These are phyloP conservation scores for Drosophila elegans DNA, from an alignment of 1,140 invertebrate species.

Conservation along the genomic window DNA sequence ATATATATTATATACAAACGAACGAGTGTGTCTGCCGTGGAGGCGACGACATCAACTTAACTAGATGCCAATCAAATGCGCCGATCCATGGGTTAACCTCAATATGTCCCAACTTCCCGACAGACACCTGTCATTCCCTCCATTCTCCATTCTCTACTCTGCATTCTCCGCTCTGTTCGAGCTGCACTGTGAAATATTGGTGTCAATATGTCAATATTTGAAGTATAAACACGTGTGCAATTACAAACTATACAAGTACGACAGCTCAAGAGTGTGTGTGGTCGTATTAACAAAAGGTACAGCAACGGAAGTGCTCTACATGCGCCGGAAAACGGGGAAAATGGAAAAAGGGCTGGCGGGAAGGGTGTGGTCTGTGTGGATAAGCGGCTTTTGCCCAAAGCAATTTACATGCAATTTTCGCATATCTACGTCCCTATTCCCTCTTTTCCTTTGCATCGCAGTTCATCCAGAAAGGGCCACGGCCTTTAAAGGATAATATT, in stretches of 20 bases:
- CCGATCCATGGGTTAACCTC: constrained; percentile 50
- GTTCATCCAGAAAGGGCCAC: not conserved
- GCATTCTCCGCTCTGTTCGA: not conserved
- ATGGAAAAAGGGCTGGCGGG: constrained; percentile 2
- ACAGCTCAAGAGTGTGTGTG: constrained; percentile 18
- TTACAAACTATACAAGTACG: constrained; percentile 69
- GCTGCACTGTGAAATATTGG: constrained; percentile 61
- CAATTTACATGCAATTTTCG: constrained; percentile 70
- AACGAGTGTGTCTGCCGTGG: not conserved
- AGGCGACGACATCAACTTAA: constrained; percentile 49
- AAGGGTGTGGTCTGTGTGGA: constrained; percentile 1
- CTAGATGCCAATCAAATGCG: constrained; percentile 59
- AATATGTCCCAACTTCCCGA: constrained; percentile 37
- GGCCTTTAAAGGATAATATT: constrained; percentile 17
- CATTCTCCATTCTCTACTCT: not conserved
- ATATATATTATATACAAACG: not conserved
- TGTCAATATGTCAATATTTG: constrained; percentile 79
- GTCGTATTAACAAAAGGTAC: constrained; percentile 47
- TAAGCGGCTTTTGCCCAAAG: constrained; percentile 37
- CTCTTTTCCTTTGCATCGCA: constrained; percentile 1
- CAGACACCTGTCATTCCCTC: constrained; percentile 45
- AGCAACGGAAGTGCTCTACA: constrained; percentile 55
- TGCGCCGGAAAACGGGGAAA: constrained; percentile 17
- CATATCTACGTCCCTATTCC: constrained; percentile 33
- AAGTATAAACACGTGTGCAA: constrained; percentile 79